A percentile compares a stretch with the other conserved stretches of the same genome.
Conservation (phyloP, 1,140 invertebrate genomes). For the Vanessa atalanta region DNA sequence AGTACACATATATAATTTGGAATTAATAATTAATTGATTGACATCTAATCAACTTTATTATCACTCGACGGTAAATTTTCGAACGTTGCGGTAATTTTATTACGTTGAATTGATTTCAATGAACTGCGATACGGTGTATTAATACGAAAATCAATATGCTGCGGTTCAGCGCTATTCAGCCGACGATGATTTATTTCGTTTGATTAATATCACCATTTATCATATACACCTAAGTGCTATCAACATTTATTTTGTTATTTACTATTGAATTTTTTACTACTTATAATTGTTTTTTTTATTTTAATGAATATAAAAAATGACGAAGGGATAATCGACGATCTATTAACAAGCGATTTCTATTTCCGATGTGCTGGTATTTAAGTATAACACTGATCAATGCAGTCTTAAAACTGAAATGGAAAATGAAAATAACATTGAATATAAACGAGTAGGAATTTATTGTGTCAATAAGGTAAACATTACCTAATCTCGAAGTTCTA, state of each 20-base stretch:
- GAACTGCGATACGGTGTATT: conserved; percentile 27
- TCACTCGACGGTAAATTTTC: conserved; percentile 12
- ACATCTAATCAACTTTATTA: conserved; percentile 3
- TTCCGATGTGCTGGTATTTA: no score
- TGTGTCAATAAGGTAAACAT: not conserved
- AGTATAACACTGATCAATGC: no score
- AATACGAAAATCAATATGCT: conserved; percentile 26
- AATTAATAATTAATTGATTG: not conserved
- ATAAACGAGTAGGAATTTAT: not conserved
- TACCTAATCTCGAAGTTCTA: conserved; percentile 3
- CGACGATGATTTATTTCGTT: conserved; percentile 19
- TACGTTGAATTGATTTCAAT: conserved; percentile 22
- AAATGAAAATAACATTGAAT: no score
- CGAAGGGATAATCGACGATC: no score
- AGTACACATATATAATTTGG: not conserved
- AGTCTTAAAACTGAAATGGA: no score
- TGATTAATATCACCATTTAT: not conserved
- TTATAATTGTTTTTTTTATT: no score
- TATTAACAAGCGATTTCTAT: no score
- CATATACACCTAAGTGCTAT: not conserved
- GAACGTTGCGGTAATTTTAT: conserved; percentile 21
- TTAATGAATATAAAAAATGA: no score
- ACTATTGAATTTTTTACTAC: no score
- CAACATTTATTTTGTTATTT: no score
- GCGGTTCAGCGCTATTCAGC: conserved; percentile 15